Evolutionary conservation across 2,113 vertebrate genomes (phyloP).

Genomic region (Empidonax alnorum): DNA sequence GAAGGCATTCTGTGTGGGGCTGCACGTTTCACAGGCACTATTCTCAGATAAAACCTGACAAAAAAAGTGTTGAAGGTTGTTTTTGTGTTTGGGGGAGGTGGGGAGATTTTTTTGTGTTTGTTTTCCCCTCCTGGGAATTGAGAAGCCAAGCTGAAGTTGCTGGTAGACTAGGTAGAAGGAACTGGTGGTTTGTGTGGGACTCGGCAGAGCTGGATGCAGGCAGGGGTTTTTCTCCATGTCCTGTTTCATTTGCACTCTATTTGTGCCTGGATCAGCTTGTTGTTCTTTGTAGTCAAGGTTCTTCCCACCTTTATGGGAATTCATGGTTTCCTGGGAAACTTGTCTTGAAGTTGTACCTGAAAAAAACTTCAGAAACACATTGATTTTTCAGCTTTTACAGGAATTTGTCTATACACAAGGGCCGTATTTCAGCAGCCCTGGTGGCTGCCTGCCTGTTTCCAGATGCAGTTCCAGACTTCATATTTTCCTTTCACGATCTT

Average conservation of each 20-base stretch:
- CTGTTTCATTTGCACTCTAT: not conserved
- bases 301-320: not conserved
- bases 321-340: not conserved
- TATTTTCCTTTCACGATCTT: not conserved
- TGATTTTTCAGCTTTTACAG: not conserved
- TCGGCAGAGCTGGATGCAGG: not conserved
- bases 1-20: not conserved
- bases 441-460: not conserved
- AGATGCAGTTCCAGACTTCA: not conserved
- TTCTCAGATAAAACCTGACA: not conserved
- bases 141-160: not conserved
- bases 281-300: not conserved
- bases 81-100: not conserved
- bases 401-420: not conserved
- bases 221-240: not conserved
- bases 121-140: not conserved
- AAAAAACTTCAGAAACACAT: not conserved
- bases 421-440: not conserved
- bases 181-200: not conserved
- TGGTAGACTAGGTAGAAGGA: not conserved
- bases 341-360: not conserved
- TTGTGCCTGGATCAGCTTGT: not conserved
- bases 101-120: not conserved
- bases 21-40: not conserved
- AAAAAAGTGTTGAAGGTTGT: not conserved